Base-by-base conservation (phyloP, 2,888 invertebrate genomes). In the Cataglyphis albicans region DNA sequence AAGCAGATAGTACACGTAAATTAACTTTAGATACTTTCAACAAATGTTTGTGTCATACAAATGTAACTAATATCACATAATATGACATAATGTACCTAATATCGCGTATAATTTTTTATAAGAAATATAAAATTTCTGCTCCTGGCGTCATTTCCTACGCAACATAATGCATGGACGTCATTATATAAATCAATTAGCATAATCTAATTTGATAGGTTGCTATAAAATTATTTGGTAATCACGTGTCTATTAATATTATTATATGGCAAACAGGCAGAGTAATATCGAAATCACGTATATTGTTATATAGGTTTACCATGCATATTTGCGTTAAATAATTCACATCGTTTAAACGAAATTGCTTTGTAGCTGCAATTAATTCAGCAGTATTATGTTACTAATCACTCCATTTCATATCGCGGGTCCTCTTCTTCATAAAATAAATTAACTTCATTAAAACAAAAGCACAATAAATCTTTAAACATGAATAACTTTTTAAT, bases 281-380 rank as follows among this genome's bases (percentile, higher is more conserved):
- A 55, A 67, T 35, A 35, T 67, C 55, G 52, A 76, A 76, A 68
- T 68, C 15, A 18, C 25, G 15, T n/a, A 10, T n/a, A 38, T 35
- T 64, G 57, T 70, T 80, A 9, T 35, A 35, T 18, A 80, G 72
- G 25, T 78, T 57, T 48, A 44, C 29, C n/a, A 32, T 21, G 21
- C 52, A 15, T 18, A 32, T 12, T 35, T 10, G 15, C 18, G 15
- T 29, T 32, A 67, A 76, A 76, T 76, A 29, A 76, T 76, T 55
- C 29, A 67, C 38, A 64, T 74, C 29, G 21, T 65, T 75, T 29
- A 25, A 67, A 3, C n/a, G 29, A 68, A 76, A 67, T 76, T 68
- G n/a, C 67, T 38, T 55, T 55, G 64, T n/a, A 32, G 41, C n/a
- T 55, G 21, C 32, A 57, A 76, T 68, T 68, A 68, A 76, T 68